Conservation (phyloP, 2,888 invertebrate genomes). For the Argynnis bischoffii region DNA sequence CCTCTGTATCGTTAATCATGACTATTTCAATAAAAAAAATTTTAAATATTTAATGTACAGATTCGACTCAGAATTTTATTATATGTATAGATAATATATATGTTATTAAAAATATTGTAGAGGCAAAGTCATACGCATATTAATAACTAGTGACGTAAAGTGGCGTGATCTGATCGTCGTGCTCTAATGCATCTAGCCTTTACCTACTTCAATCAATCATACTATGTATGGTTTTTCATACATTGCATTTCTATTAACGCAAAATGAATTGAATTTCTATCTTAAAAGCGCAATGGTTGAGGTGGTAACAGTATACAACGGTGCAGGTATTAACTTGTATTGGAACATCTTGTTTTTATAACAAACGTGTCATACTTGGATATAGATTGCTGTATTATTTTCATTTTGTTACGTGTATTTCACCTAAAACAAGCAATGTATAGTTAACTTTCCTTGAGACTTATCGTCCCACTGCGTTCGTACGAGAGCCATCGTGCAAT, state of each 20-base stretch:
- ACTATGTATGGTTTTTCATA: not conserved
- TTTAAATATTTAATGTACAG: too few species aligned
- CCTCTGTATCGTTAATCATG: too few species aligned
- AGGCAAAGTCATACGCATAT: slow-evolving; percentile 9
- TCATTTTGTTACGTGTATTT: not conserved
- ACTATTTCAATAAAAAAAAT: too few species aligned
- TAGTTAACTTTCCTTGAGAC: not conserved
- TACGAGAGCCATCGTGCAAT: slow-evolving; percentile 12
- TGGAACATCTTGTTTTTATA: not conserved
- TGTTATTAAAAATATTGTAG: not conserved
- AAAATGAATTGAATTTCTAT: not conserved
- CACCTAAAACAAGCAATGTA: not conserved
- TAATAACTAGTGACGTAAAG: slow-evolving; percentile 25
- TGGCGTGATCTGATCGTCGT: slow-evolving; percentile 32
- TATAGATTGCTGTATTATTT: not conserved
- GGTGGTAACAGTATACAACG: slow-evolving; percentile 10
- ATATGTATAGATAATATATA: too few species aligned
- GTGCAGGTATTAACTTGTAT: not conserved
- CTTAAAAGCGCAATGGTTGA: not conserved
- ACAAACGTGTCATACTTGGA: too few species aligned
- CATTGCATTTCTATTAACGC: not conserved
- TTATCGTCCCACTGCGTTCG: not conserved
- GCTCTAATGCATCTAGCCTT: slow-evolving; percentile 22
- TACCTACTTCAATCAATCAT: slow-evolving; percentile 13
- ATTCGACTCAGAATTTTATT: too few species aligned